A percentile compares a stretch with the other conserved stretches of the same genome.
Evolutionary conservation across 2,888 invertebrate genomes (phyloP).

Genomic region (Eristalis tenax): DNA sequence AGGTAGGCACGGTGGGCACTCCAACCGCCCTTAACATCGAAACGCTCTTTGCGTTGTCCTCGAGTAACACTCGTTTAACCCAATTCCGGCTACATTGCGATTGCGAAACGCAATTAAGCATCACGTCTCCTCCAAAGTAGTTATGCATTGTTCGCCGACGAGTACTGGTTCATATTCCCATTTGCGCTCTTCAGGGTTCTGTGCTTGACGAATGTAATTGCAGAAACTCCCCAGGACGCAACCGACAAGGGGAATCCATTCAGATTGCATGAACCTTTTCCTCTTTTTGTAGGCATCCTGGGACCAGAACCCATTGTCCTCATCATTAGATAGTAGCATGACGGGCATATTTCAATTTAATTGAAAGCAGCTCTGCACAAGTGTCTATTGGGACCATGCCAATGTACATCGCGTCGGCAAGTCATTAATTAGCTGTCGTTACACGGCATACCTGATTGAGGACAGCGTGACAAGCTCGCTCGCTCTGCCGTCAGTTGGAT

Average conservation of each 20-base stretch:
- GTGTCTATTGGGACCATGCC: not conserved
- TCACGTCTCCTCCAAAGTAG: not conserved
- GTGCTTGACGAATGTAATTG: not conserved
- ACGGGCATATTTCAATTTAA: not conserved
- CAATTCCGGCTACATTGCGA: not conserved
- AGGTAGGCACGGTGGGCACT: no score
- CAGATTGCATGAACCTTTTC: not conserved
- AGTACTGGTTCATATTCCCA: not conserved
- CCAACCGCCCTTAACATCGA: no score
- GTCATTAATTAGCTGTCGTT: not conserved
- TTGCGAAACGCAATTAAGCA: not conserved
- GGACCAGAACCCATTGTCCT: not conserved
- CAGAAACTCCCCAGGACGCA: not conserved
- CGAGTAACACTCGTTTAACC: no score
- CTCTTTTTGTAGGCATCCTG: not conserved
- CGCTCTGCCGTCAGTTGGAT: not conserved
- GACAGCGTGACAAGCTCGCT: not conserved
- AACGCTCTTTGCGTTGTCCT: no score
- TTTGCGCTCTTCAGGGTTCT: not conserved
- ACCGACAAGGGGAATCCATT: not conserved
- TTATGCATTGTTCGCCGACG: not conserved
- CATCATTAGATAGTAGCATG: not conserved
- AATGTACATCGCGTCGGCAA: not conserved
- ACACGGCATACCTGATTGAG: not conserved
- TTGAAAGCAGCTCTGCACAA: not conserved